These are phyloP conservation scores for Calliopum simillimum DNA, from an alignment of 2,888 invertebrate genomes.

Conservation along the genomic window DNA sequence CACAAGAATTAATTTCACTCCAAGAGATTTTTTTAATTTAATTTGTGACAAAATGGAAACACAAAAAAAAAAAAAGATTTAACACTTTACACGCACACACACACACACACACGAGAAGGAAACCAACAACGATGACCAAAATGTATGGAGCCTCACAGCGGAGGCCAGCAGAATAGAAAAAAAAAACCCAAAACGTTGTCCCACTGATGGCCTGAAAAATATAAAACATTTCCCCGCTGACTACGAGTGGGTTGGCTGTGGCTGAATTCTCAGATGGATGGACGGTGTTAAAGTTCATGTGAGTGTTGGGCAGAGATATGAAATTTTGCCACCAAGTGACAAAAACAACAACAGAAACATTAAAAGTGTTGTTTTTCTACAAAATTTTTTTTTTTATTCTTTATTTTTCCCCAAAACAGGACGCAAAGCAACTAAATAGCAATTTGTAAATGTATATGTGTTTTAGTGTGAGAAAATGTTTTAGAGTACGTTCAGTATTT, in stretches of 20 bases:
- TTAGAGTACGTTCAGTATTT: background rate
- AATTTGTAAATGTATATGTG: conserved; percentile 16
- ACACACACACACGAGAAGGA: no score
- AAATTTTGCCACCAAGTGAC: background rate
- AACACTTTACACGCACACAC: background rate
- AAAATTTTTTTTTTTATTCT: no score
- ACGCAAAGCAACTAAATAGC: conserved; percentile 8
- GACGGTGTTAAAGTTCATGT: conserved; percentile 43
- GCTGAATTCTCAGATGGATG: no score
- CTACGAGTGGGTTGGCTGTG: conserved; percentile 13
- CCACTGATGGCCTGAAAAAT: conserved; percentile 7
- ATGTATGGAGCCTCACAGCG: no score
- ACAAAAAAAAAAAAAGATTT: conserved; percentile 13
- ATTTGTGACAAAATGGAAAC: conserved; percentile 2
- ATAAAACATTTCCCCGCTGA: background rate
- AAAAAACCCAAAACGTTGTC: background rate
- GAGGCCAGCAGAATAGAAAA: background rate
- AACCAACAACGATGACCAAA: no score
- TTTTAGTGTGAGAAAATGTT: background rate
- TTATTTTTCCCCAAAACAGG: background rate
- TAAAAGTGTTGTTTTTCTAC: no score
- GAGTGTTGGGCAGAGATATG: conserved; percentile 20
- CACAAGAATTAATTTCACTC: background rate
- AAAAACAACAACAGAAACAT: no score
- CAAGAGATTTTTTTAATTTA: background rate